These are phyloP conservation scores for Chymomyza procnemis DNA, from an alignment of 2,888 invertebrate genomes.

Conservation along the genomic window DNA sequence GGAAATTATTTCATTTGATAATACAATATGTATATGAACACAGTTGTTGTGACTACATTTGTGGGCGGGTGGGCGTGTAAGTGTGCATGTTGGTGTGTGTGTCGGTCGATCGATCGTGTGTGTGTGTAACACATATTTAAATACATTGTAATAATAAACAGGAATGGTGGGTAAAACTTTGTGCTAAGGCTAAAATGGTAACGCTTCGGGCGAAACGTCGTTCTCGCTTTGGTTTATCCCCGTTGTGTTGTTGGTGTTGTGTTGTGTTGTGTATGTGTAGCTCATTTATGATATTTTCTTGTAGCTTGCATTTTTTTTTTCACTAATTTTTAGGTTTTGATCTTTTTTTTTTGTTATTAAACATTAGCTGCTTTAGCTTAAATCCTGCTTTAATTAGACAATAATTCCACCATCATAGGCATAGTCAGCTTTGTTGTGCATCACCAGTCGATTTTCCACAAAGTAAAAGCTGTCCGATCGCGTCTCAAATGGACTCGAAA, in stretches of 20 bases:
- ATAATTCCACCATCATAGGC: conserved; percentile 91
- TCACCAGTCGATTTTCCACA: conserved; percentile 96
- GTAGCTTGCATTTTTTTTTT: conserved; percentile 27
- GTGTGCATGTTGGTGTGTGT: conserved; percentile 29
- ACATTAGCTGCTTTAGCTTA: conserved; percentile 21
- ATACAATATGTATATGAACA: conserved; percentile 53
- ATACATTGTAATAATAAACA: conserved; percentile 57
- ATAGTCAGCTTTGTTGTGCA: conserved; percentile 99
- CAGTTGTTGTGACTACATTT: conserved; percentile 36
- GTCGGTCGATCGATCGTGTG: conserved; percentile 33
- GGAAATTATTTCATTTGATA: conserved; percentile 10
- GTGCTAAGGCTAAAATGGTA: conserved; percentile 71
- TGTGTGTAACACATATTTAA: conserved; percentile 44
- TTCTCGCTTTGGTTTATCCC: conserved; percentile 14
- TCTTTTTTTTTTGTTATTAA: conserved; percentile 39
- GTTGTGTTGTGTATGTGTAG: conserved; percentile 17
- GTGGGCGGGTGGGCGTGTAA: conserved; percentile 19
- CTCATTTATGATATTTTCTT: conserved; percentile 16
- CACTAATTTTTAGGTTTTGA: conserved; percentile 31
- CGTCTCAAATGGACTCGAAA: conserved; percentile 96
- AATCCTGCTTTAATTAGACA: conserved; percentile 38
- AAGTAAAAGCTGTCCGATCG: conserved; percentile 99
- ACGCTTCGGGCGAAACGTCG: background rate
- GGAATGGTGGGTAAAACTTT: conserved; percentile 70
- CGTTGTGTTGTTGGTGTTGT: conserved; percentile 41